These are phyloP conservation scores for Romanomermis culicivorax DNA, from an alignment of 2,888 invertebrate species.

Conservation along the genomic window DNA sequence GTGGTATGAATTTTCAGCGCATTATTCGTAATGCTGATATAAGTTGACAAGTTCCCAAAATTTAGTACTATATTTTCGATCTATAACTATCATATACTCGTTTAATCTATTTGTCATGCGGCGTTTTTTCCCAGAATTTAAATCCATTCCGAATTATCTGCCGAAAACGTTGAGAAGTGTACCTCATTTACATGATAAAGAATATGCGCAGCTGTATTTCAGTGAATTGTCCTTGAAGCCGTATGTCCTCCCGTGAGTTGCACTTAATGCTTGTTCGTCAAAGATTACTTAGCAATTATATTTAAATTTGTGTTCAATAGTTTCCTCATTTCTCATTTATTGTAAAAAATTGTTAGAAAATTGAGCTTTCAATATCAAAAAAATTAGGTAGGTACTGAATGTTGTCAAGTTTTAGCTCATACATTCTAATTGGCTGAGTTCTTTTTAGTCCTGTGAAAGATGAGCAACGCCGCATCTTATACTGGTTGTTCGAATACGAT, in stretches of 20 bases:
- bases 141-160: slow-evolving; percentile 48
- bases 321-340: too few relatives aligned
- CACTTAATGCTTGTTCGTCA: neutral
- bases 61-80: too few relatives aligned
- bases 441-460: neutral
- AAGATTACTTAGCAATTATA: neutral
- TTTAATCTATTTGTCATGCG: too few relatives aligned
- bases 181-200: slow-evolving; percentile 62
- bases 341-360: too few relatives aligned
- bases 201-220: slow-evolving; percentile 38
- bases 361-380: too few relatives aligned
- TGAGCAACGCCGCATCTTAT: slow-evolving; percentile 14
- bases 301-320: too few relatives aligned
- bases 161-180: slow-evolving; percentile 47
- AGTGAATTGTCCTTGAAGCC: slow-evolving; percentile 24
- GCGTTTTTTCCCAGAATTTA: slow-evolving; percentile 46
- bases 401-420: too few relatives aligned
- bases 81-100: too few relatives aligned
- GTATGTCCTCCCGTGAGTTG: slow-evolving; percentile 35
- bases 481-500: slow-evolving; percentile 45
- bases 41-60: too few relatives aligned
- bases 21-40: too few relatives aligned
- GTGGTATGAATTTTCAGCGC: slow-evolving; percentile 41
- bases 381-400: too few relatives aligned
- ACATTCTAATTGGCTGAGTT: too few relatives aligned